These are phyloP conservation scores for Zaprionus gabonicus DNA, from an alignment of 1,140 invertebrate genomes.

Conservation along the genomic window DNA sequence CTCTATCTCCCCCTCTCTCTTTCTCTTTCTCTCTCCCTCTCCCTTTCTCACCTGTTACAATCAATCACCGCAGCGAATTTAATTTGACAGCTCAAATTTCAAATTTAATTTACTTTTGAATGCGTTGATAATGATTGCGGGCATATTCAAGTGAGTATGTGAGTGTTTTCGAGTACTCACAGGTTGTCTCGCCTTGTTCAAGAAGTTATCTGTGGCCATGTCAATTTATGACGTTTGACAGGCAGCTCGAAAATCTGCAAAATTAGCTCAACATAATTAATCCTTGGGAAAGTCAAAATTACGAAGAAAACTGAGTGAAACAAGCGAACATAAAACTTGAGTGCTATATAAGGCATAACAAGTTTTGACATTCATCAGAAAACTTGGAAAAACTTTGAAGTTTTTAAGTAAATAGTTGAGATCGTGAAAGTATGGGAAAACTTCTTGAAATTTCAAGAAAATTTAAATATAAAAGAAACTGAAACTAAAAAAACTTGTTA, in stretches of 20 bases:
- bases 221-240: slow-evolving; percentile 4
- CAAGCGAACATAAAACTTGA: background rate
- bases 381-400: background rate
- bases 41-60: slow-evolving; percentile 9
- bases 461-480: background rate
- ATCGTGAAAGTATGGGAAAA: too few species aligned
- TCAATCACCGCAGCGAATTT: slow-evolving; percentile 37
- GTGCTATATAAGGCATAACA: background rate
- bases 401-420: too few species aligned
- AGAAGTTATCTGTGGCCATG: background rate
- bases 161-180: background rate
- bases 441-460: too few species aligned
- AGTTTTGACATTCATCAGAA: background rate
- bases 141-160: background rate
- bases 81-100: slow-evolving; percentile 18
- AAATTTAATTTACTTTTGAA: slow-evolving; percentile 20
- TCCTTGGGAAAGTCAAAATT: background rate
- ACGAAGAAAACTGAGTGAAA: background rate
- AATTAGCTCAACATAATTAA: background rate
- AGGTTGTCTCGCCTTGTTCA: background rate
- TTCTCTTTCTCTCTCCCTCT: background rate
- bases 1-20: background rate
- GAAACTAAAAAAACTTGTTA: background rate
- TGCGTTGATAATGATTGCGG: background rate
- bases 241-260: background rate